phyloP scores from a whole-genome alignment of 1,140 invertebrate genomes.

The Papilio polyxenes region DNA sequence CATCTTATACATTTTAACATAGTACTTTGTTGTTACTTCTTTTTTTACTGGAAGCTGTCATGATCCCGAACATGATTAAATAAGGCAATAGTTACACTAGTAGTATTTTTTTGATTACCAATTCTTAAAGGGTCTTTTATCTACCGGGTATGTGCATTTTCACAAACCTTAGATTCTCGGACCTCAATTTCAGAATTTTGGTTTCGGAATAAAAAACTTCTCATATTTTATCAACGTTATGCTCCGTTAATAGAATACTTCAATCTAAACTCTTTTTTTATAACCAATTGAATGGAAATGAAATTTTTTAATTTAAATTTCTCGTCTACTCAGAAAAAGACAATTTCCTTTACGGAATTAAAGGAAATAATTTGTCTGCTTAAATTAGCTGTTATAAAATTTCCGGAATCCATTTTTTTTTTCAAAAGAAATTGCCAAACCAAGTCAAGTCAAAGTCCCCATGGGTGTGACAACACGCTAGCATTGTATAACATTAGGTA shows the following conservation, averaged over 20 bases:
- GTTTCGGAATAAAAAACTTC: neutral
- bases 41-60: neutral
- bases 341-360: constrained; percentile 16
- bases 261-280: neutral
- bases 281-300: constrained; percentile 18
- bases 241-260: neutral
- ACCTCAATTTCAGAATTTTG: neutral
- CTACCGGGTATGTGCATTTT: too few species aligned
- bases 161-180: too few species aligned
- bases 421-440: neutral
- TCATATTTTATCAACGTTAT: neutral
- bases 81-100: neutral
- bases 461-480: too few species aligned
- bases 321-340: neutral
- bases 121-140: too few species aligned
- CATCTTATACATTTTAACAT: neutral
- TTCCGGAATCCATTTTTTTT: neutral
- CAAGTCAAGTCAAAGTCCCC: too few species aligned
- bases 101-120: too few species aligned
- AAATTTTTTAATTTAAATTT: neutral
- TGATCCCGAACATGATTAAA: neutral
- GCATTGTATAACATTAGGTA: too few species aligned
- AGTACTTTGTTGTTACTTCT: neutral
- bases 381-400: constrained; percentile 10
- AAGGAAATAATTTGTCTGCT: constrained; percentile 14